Evolutionary conservation across 30 jellyfish, hydroid and myxozoan genomes (phyloP).

Genomic region (Aurelia coerulea): DNA sequence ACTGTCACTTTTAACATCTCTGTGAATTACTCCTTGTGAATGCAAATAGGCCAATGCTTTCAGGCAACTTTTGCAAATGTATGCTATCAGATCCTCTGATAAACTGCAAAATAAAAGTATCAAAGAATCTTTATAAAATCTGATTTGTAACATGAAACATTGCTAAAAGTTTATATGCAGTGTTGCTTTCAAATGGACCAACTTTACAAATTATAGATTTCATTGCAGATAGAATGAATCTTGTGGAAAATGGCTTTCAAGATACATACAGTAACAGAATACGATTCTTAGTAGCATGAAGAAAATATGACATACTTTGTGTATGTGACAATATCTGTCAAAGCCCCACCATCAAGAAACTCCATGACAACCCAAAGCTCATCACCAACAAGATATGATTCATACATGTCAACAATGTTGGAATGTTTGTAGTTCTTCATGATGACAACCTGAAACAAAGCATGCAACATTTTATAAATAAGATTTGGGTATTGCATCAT

Average conservation of each 20-base stretch:
- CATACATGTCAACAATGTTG: constrained; percentile 91
- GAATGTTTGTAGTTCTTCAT: constrained; percentile 92
- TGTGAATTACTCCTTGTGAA: constrained; percentile 98
- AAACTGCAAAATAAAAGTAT: constrained; percentile 43
- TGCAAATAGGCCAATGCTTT: constrained; percentile 94
- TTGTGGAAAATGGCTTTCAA: too few species aligned
- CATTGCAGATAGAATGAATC: too few species aligned
- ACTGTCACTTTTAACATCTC: constrained; percentile 99
- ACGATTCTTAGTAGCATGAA: too few species aligned
- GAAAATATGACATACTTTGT: constrained; percentile 47
- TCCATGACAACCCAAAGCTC: constrained; percentile 99
- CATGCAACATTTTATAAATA: neutral
- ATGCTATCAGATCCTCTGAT: constrained; percentile 92
- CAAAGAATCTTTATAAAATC: too few species aligned
- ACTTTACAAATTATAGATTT: too few species aligned
- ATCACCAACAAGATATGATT: constrained; percentile 89
- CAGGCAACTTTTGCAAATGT: constrained; percentile 88
- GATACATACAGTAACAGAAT: too few species aligned
- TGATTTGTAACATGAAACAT: too few species aligned
- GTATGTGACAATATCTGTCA: constrained; percentile 89
- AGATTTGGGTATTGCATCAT: too few species aligned
- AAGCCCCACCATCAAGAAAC: constrained; percentile 97
- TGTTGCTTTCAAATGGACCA: too few species aligned
- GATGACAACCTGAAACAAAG: constrained; percentile 77
- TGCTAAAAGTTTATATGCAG: too few species aligned